Conservation (phyloP, 2,888 invertebrate genomes). For the Chloroclystis v-ata region DNA sequence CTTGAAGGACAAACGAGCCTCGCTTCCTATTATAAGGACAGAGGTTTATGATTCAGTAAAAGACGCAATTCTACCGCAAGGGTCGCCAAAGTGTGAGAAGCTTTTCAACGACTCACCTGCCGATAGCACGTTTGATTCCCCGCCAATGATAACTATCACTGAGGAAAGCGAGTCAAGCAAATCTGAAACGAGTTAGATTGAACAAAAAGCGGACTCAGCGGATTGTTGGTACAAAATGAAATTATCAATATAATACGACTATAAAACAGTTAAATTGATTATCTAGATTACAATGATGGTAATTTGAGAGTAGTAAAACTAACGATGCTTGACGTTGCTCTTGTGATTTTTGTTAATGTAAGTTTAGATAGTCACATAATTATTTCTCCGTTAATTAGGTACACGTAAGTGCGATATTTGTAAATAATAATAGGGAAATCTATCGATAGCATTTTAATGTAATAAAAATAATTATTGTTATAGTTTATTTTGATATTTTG, state of each 20-base stretch:
- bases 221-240: constrained; percentile 1
- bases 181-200: constrained; percentile 57
- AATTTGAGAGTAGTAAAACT: constrained; percentile 9
- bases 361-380: constrained; percentile 14
- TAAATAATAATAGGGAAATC: constrained; percentile 7
- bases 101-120: constrained; percentile 72
- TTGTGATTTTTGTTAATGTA: constrained; percentile 15
- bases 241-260: neutral
- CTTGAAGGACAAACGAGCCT: constrained; percentile 59
- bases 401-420: constrained; percentile 4
- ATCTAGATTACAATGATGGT: neutral
- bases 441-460: neutral
- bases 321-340: constrained; percentile 13
- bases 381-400: constrained; percentile 2
- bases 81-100: constrained; percentile 79
- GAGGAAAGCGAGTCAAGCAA: constrained; percentile 67
- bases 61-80: constrained; percentile 70
- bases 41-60: constrained; percentile 78
- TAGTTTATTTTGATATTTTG: neutral
- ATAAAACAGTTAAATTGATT: no score
- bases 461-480: no score
- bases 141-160: constrained; percentile 72
- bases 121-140: constrained; percentile 50
- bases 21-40: constrained; percentile 63
- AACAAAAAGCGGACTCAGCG: constrained; percentile 16